Evolutionary conservation across 2,113 vertebrate species (phyloP), one percentile per base, ranked within the genome.

Genomic region (Sapayoa aenigma): DNA sequence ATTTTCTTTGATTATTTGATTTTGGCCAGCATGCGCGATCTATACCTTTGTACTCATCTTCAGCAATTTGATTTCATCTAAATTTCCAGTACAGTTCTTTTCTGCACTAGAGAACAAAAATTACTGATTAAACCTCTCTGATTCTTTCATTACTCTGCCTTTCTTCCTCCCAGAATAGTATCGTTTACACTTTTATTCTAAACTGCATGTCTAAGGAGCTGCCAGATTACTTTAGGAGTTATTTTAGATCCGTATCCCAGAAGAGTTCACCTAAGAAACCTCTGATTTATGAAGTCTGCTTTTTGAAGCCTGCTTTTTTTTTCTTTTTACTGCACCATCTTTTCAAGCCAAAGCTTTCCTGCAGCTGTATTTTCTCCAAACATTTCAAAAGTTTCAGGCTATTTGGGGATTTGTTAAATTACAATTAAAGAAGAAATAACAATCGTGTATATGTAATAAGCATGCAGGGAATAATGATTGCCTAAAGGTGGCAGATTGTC

Each of bases 261-360:
- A 78, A 89, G 55, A 67, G 16, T 84, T 95, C 69, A 91, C 52
- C 80, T 84, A 71, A 1, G 2, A 89, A 94, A 91, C 14, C 39
- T 82, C 66, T 94, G 78, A 94, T 96, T 95, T 94, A 95, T 93
- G 74, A 91, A 72, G 49, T 68, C 87, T 94, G 33, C 52, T 87
- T 79, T 84, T 52, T 72, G 81, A 94, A 87, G 56, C 44, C 21
- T 85, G 30, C 39, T 93, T 63, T 89, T 92, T 92, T 93, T 83
- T n/a, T 55, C 74, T 88, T 67, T 88, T 89, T 84, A 41, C 56
- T 68, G 39, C 74, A 80, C 19, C n/a, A 71, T 39, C 7, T 84
- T 93, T 89, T 85, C 2, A 8, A 86, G 79, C 59, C 85, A 90
- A 86, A 84, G 22, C 25, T 68, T 80, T 33, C 25, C 27, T 4